These are phyloP conservation scores for Mythimna lalbum DNA, from an alignment of 2,888 invertebrate species.

Conservation along the genomic window DNA sequence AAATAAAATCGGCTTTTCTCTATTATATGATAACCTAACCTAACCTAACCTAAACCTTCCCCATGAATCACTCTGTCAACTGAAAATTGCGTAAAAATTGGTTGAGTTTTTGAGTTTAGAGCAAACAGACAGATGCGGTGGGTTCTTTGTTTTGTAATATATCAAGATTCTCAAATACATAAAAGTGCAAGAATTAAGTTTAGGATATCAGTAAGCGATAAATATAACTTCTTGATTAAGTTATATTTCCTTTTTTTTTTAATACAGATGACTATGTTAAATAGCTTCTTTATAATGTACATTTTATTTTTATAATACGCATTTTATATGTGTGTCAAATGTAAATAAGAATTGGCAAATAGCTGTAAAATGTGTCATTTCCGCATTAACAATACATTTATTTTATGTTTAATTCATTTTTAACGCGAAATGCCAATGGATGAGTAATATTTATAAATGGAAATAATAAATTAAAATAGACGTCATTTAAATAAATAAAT, in stretches of 20 bases:
- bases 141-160: too few species aligned
- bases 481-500: slow-evolving; percentile 37
- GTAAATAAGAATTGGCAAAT: slow-evolving; percentile 34
- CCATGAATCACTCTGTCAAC: too few species aligned
- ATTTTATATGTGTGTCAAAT: slow-evolving; percentile 27
- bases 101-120: too few species aligned
- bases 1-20: too few species aligned
- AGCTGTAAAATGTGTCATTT: slow-evolving; percentile 46
- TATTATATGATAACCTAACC: too few species aligned
- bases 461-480: slow-evolving; percentile 42
- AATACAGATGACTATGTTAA: neutral
- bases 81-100: too few species aligned
- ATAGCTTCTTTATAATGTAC: neutral
- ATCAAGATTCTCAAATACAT: neutral
- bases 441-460: slow-evolving; percentile 26
- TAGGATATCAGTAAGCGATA: neutral
- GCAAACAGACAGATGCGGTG: too few species aligned
- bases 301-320: neutral
- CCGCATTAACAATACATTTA: slow-evolving; percentile 18
- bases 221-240: neutral
- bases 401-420: slow-evolving; percentile 28
- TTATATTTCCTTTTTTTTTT: neutral
- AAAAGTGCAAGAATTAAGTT: slow-evolving; percentile 10
- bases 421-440: slow-evolving; percentile 26
- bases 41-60: too few species aligned